phyloP scores from a whole-genome alignment of 1,140 invertebrate species.

The Saxidomus purpurata region DNA sequence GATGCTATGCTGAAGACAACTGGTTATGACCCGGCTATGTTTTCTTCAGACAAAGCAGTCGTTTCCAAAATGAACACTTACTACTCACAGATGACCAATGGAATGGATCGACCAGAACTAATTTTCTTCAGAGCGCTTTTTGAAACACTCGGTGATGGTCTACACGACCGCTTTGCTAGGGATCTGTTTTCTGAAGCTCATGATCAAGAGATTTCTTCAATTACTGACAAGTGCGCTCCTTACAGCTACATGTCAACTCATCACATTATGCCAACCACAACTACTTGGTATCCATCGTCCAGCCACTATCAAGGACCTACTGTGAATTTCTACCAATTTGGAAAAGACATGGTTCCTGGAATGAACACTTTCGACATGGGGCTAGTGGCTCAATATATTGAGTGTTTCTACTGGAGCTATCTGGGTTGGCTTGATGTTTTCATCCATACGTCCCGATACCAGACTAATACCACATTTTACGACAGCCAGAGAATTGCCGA shows the following conservation, averaged over 20 bases:
- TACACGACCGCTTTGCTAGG: background rate
- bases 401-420: too few relatives aligned
- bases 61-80: background rate
- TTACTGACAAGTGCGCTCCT: background rate
- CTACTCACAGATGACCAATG: background rate
- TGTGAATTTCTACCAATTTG: too few relatives aligned
- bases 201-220: background rate
- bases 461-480: too few relatives aligned
- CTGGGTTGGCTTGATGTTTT: too few relatives aligned
- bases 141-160: background rate
- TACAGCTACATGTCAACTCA: background rate
- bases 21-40: background rate
- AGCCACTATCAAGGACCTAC: too few relatives aligned
- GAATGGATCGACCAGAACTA: background rate
- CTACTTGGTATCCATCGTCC: background rate
- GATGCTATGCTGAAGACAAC: background rate
- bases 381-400: too few relatives aligned
- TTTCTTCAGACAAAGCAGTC: background rate
- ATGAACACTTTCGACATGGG: too few relatives aligned
- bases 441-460: too few relatives aligned
- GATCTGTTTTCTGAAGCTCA: background rate
- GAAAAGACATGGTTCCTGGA: too few relatives aligned
- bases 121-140: background rate
- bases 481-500: too few relatives aligned
- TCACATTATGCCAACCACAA: background rate